Percentiles rank a stretch among this genome's conserved stretches.
Conservation (phyloP, 2,113 vertebrate species). For the Melanerpes formicivorus region DNA sequence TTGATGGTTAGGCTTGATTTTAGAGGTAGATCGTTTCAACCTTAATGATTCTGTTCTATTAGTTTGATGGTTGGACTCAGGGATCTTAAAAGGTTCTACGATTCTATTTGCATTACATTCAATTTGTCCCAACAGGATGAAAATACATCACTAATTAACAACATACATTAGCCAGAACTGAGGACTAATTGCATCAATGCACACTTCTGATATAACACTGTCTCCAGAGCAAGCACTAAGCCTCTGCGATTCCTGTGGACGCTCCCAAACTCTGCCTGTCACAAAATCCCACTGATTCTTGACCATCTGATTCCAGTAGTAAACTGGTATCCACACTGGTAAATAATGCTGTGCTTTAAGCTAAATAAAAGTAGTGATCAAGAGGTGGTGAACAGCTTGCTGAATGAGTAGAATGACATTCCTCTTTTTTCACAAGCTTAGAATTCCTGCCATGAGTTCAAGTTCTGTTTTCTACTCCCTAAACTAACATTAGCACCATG, state of each 20-base stretch:
- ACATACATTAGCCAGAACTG: not conserved
- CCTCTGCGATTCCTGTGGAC: not conserved
- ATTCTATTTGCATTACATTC: not conserved
- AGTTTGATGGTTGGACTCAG: too few species aligned
- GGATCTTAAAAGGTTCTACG: too few species aligned
- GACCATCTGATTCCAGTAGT: not conserved
- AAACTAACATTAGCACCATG: not conserved
- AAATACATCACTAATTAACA: not conserved
- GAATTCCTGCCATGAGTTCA: not conserved
- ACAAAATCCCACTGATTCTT: not conserved
- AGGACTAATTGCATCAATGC: not conserved
- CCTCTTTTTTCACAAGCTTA: not conserved
- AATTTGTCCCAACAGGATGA: not conserved
- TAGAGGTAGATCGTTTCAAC: too few species aligned
- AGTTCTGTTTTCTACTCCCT: not conserved
- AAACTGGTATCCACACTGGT: not conserved
- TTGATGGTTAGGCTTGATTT: too few species aligned
- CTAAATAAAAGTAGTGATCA: not conserved
- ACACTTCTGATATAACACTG: not conserved
- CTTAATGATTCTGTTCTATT: too few species aligned
- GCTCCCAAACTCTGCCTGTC: not conserved
- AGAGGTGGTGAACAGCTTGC: not conserved
- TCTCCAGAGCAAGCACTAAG: not conserved
- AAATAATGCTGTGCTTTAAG: not conserved
- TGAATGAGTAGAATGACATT: not conserved